Evolutionary conservation across 2,113 vertebrate genomes (phyloP), one percentile per base, ranked within the genome.

Genomic region (Pteropus alecto): DNA sequence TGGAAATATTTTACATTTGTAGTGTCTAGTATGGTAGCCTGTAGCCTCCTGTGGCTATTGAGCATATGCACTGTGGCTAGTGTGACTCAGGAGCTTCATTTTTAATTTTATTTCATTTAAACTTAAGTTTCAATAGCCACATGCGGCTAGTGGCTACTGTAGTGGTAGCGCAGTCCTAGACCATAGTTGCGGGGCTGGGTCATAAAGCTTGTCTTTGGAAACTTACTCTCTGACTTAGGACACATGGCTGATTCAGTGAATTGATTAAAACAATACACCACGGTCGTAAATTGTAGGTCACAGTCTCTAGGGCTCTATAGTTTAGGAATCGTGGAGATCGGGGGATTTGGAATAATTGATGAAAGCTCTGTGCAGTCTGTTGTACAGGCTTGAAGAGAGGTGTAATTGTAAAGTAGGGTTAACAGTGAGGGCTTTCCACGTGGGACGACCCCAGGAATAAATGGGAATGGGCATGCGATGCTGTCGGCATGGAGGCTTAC

Each of bases 391-490:
- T 38, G 13, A 65, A 83, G 63, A 68, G 56, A 43, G 48, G 16
- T 30, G 1, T 7, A 0, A 30, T 85, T 70, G 18, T 81, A 35
- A 63, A 46, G 41, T 4, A 2, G 63, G 81, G 24, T 48, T 28
- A 63, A 43, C 51, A 33, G 4, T 9, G 8, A n/a, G 71, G 22
- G 3, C 19, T 94, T 63, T 89, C 41, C 35, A 12, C 0, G 1
- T 21, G 16, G 51, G 33, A 60, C 60, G 43, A 78, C 38, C 33
- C 22, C 63, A 76, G 77, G 82, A 38, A 28, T 26, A 43, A n/a
- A 43, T 0, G 73, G n/a, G 19, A 2, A 0, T 14, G 18, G 16
- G 28, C 0, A 4, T 22, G 12, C 8, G 10, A 6, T 26, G 35
- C 5, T 24, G 7, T 46, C 54, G 68, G 48, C 73, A 3, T 5